Conservation (phyloP, 2,888 invertebrate species). For the Sepioteuthis lessoniana region DNA sequence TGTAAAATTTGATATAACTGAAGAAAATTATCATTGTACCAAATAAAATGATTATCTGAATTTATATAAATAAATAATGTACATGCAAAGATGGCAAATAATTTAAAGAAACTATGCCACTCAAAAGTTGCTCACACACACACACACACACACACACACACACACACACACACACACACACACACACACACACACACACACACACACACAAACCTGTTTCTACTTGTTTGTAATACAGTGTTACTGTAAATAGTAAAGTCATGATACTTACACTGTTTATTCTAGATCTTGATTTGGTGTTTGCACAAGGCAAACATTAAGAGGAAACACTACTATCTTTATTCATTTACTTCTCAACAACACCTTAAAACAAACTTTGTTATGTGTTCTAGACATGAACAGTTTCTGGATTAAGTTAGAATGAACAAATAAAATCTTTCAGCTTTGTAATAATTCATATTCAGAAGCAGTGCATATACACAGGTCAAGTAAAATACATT, state of each 20-base stretch:
- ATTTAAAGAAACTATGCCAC: background rate
- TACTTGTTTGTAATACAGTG: background rate
- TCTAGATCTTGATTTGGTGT: background rate
- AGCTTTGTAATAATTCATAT: too few species aligned
- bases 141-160: background rate
- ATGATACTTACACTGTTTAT: slow-evolving; percentile 21
- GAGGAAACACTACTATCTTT: background rate
- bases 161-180: background rate
- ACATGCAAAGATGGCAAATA: background rate
- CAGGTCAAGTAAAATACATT: too few species aligned
- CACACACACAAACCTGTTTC: too few species aligned
- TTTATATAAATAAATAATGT: background rate
- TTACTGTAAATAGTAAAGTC: background rate
- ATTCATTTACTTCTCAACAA: slow-evolving; percentile 14
- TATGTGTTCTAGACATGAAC: background rate
- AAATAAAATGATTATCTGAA: background rate
- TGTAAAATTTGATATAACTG: background rate
- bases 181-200: too few species aligned
- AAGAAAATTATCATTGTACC: too few species aligned
- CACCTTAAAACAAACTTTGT: slow-evolving; percentile 5
- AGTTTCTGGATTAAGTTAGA: background rate
- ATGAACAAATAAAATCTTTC: background rate
- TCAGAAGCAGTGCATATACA: too few species aligned
- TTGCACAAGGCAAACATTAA: slow-evolving; percentile 33
- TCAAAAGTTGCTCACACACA: too few species aligned